A percentile compares a stretch with the other conserved stretches of the same genome.
Conservation (phyloP, 1,140 invertebrate species). For the Drosophila punjabiensis region DNA sequence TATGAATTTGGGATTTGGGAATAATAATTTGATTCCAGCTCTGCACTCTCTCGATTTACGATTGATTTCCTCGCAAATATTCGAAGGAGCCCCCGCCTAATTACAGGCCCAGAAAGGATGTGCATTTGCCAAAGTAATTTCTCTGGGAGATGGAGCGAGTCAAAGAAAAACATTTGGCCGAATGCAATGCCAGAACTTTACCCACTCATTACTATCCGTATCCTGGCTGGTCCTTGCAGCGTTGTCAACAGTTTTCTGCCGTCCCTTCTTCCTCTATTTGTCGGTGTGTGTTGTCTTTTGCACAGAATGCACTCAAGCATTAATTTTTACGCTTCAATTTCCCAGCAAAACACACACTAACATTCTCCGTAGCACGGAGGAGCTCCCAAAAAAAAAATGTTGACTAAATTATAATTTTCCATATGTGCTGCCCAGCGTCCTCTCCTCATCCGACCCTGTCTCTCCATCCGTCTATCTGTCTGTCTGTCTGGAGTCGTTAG, state of each 20-base stretch:
- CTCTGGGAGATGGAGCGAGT: not conserved
- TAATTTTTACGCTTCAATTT: conserved; percentile 82
- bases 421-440: conserved; percentile 43
- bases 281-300: conserved; percentile 71
- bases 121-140: conserved; percentile 50
- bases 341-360: conserved; percentile 63
- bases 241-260: conserved; percentile 49
- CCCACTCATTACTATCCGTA: conserved; percentile 25
- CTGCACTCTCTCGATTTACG: conserved; percentile 36
- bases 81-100: conserved; percentile 17
- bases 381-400: conserved; percentile 38
- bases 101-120: conserved; percentile 26
- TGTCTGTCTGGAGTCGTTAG: conserved; percentile 69
- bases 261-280: conserved; percentile 15
- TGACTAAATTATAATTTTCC: conserved; percentile 81
- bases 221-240: conserved; percentile 48
- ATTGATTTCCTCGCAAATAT: conserved; percentile 40
- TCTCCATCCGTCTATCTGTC: conserved; percentile 12
- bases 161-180: conserved; percentile 52
- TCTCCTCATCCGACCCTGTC: not conserved
- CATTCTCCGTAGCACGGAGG: not conserved
- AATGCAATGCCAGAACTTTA: conserved; percentile 38
- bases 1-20: conserved; percentile 20
- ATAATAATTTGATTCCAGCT: conserved; percentile 40
- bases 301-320: conserved; percentile 74